phyloP scores from a whole-genome alignment of 1,140 invertebrate species.

The Ctenoplectra terminalis region DNA sequence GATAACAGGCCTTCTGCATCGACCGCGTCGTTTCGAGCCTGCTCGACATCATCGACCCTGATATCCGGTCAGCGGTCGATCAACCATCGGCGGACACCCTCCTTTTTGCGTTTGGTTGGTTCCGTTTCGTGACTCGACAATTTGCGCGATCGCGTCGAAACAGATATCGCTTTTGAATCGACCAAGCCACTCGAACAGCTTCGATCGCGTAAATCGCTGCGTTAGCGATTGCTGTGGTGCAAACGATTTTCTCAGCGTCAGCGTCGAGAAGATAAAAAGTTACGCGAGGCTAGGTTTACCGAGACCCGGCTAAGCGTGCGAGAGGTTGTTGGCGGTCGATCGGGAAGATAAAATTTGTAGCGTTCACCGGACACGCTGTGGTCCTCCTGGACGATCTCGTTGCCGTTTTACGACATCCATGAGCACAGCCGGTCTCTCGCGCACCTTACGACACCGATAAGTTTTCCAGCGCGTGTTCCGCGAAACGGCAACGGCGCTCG shows the following conservation, averaged over 20 bases:
- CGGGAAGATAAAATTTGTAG: background rate
- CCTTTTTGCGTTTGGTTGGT: background rate
- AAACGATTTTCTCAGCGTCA: too few relatives aligned
- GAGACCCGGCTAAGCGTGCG: too few relatives aligned
- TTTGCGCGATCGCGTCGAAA: too few relatives aligned
- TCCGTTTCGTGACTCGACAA: too few relatives aligned
- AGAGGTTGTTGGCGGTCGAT: too few relatives aligned
- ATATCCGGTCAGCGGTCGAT: background rate
- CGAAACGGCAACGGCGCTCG: conserved; percentile 21
- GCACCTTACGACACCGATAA: conserved; percentile 24
- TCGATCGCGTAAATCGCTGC: too few relatives aligned
- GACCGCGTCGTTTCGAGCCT: background rate
- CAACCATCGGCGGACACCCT: background rate
- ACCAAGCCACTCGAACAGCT: too few relatives aligned
- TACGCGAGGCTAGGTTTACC: too few relatives aligned
- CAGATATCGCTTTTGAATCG: too few relatives aligned
- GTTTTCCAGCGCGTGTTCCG: conserved; percentile 29
- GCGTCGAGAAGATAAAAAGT: too few relatives aligned
- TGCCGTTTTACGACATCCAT: conserved; percentile 8
- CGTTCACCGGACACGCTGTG: background rate
- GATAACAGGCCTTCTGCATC: background rate
- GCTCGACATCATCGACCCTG: background rate
- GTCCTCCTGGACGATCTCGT: background rate
- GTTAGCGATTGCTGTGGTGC: too few relatives aligned
- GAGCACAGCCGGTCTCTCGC: background rate